Evolutionary conservation across 1,140 invertebrate species (phyloP), one percentile per base, ranked within the genome.

Genomic region (Pemphigus obesinymphae): DNA sequence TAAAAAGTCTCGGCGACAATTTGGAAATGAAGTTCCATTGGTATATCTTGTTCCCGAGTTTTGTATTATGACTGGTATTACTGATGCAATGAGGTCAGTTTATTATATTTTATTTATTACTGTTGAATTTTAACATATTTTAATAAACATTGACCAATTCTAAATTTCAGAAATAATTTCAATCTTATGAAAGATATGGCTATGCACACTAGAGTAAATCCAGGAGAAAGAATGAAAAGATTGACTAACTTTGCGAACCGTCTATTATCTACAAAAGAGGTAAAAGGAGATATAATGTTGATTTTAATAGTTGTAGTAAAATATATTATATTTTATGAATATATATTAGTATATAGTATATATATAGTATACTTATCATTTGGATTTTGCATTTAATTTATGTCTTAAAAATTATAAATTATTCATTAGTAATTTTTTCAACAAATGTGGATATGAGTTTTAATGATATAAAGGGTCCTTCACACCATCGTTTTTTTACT

Each of bases 31-130:
- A 0, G 90, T 89, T 82, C 15, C 20, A 2, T 86, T 91, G 63
- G 89, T 94, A 83, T 91, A 90, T 81, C 86, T 97, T 8, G 88
- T 97, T 29, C 95, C 95, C 0, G 95, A 97, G 86, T 86, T 97
- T 0, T 95, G 93, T 84, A 91, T 91, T 84, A 85, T 95, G 66
- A 94, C 95, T 6, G 95, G 95, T 20, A 85, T 92, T 0, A 90
- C 89, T 3, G 90, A 92, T 76, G 86, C 86, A 43, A 88, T 92
- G 83, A 43, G 81, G 81, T 82, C 55, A 1, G n/a, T 48, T 13
- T 45, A n/a, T 48, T 29, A 8, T 5, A 20, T 48, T 31, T 73
- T 73, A 17, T 48, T 75, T 53, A 20, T 34, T 53, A 11, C 4
- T 5, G 13, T 31, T 15, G 17, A 34, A 10, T 20, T 78, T 5